Evolutionary conservation across 1,140 invertebrate genomes (phyloP), one percentile per base, ranked within the genome.

Genomic region (Zaprionus capensis): DNA sequence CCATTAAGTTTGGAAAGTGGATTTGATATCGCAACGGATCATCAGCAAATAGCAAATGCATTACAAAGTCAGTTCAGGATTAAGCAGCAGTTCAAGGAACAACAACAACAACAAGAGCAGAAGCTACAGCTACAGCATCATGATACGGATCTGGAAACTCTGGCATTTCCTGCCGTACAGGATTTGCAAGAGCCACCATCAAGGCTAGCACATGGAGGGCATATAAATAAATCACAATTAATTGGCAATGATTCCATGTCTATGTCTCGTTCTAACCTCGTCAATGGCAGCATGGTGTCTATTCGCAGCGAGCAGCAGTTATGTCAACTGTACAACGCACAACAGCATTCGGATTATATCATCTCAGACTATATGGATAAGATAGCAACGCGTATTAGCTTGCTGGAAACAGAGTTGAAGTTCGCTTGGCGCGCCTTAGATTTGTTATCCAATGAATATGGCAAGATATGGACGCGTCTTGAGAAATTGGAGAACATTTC

Each of bases 351-450:
- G 44, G 95, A 96, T 82, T 96, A 96, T 80, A 95, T 96, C 76
- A 96, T 97, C 80, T 96, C 95, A 61, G 96, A 97, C 86, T 97
- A 97, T 92, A 98, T 98, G 97, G 97, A 98, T 84, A 95, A 97
- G 65, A 94, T 98, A 55, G 96, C 96, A 3, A 97, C 96, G 26
- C 94, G 97, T 31, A 94, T 98, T 55, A 97, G 96, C 81, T 96
- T 97, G 53, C 94, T 98, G 14, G 97, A 98, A 93, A 97, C 97
- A 1, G 97, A 98, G 92, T 94, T 98, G 20, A 96, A 97, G 77
- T 98, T 97, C 88, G 97, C 97, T 1, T 98, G 97, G 97, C 94
- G 97, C 72, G 97, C 97, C 2, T 93, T 99, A 62, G 97, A 98
- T 91, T 94, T 98, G 41, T 94, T 99, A 6, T 98, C 97, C 20